Evolutionary conservation across 2,113 vertebrate species (phyloP).

Genomic region (Machaerirhynchus nigripectus): DNA sequence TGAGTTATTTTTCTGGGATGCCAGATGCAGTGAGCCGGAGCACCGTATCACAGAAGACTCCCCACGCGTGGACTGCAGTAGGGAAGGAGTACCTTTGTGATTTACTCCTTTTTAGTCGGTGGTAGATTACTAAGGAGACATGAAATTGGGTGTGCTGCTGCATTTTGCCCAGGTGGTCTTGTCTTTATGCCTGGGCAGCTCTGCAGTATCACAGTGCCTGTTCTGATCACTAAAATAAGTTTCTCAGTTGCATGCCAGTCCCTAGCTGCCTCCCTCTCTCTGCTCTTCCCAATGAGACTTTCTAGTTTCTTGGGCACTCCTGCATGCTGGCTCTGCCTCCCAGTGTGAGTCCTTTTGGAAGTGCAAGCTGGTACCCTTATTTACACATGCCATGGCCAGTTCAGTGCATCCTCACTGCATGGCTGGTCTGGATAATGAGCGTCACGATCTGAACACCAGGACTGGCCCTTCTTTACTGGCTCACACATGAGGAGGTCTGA

Average conservation of each 20-base stretch:
- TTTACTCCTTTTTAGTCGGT: background rate
- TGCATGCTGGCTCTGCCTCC: background rate
- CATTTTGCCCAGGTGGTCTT: background rate
- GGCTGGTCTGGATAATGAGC: background rate
- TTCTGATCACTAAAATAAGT: background rate
- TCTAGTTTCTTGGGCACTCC: background rate
- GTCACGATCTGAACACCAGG: rapidly evolving
- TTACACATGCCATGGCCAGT: rapidly evolving
- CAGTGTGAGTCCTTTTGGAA: background rate
- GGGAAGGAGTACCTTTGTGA: background rate
- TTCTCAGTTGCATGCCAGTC: background rate
- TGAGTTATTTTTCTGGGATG: background rate
- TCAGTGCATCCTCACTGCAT: background rate
- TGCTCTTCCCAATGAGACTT: background rate
- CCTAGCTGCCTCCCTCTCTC: background rate
- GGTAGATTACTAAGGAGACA: background rate
- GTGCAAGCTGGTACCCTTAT: background rate
- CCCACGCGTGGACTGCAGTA: background rate
- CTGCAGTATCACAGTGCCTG: background rate
- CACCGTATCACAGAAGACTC: rapidly evolving
- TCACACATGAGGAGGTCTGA: background rate
- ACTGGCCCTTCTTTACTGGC: background rate
- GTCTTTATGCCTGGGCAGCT: background rate
- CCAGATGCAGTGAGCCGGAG: background rate
- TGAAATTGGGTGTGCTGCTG: background rate